phyloP scores from a whole-genome alignment of 2,888 invertebrate species.

The Cephus runcator region DNA sequence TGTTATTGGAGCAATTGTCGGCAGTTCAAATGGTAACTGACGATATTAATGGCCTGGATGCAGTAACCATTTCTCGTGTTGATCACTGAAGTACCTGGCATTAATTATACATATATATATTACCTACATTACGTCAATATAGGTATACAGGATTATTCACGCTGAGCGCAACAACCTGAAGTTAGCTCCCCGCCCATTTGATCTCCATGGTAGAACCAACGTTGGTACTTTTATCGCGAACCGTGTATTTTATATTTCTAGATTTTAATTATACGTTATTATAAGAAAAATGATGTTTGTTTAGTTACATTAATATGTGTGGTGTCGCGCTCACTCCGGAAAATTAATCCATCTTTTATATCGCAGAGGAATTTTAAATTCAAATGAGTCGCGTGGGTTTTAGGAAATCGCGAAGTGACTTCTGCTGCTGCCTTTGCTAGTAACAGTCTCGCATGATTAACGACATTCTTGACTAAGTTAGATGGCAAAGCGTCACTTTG shows the following conservation, averaged over 20 bases:
- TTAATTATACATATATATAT: background rate
- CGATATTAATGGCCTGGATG: background rate
- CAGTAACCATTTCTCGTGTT: background rate
- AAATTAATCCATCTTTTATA: background rate
- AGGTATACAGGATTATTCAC: too few species aligned
- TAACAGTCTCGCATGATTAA: background rate
- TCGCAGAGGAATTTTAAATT: background rate
- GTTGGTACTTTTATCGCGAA: too few species aligned
- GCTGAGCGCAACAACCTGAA: too few species aligned
- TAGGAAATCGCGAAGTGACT: conserved; percentile 4
- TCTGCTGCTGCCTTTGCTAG: background rate
- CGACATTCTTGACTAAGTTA: background rate
- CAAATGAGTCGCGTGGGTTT: conserved; percentile 14
- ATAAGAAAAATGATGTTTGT: background rate
- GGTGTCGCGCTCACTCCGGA: background rate
- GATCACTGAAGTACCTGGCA: background rate
- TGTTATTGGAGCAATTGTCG: background rate
- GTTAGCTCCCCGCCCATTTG: too few species aligned
- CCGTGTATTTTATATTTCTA: too few species aligned
- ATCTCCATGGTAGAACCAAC: too few species aligned
- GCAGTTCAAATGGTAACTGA: background rate
- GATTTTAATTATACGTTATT: too few species aligned
- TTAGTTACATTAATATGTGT: background rate
- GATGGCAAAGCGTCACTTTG: background rate
- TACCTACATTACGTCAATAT: background rate